phyloP scores from a whole-genome alignment of 2,113 vertebrate species.

The Eurypyga helias region DNA sequence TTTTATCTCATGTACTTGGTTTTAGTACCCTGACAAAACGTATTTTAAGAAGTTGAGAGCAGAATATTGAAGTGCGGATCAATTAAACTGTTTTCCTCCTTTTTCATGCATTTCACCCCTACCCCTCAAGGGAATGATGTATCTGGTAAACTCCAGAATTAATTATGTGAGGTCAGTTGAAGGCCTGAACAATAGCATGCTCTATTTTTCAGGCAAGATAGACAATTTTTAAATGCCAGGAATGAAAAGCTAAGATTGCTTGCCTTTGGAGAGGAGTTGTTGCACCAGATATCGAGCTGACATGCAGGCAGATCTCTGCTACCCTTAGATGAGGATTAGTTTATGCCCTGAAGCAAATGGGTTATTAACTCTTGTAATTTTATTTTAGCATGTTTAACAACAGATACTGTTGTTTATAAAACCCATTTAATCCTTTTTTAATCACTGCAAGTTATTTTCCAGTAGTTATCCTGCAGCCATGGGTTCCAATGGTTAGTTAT shows the following conservation, averaged over 20 bases:
- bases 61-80: neutral
- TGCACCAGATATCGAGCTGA: conserved; percentile 31
- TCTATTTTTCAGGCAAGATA: neutral
- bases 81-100: conserved; percentile 30
- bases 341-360: conserved; percentile 49
- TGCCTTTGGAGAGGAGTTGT: conserved; percentile 3
- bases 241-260: neutral
- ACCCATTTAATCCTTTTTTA: conserved; percentile 61
- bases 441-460: conserved; percentile 44
- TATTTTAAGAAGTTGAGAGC: conserved; percentile 5
- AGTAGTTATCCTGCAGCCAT: conserved; percentile 45
- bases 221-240: conserved; percentile 4
- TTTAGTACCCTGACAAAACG: neutral
- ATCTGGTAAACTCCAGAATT: conserved; percentile 45
- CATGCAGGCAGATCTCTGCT: conserved; percentile 36
- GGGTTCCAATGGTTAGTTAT: conserved; percentile 37
- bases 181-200: conserved; percentile 5
- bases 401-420: conserved; percentile 63
- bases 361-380: conserved; percentile 67
- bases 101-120: neutral
- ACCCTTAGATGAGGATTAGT: conserved; percentile 53
- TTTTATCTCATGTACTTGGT: conserved; percentile 1
- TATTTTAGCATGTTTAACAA: conserved; percentile 70
- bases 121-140: neutral
- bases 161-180: conserved; percentile 43